These are phyloP conservation scores for Cataglyphis cursor DNA, from an alignment of 2,888 invertebrate species.

Conservation along the genomic window DNA sequence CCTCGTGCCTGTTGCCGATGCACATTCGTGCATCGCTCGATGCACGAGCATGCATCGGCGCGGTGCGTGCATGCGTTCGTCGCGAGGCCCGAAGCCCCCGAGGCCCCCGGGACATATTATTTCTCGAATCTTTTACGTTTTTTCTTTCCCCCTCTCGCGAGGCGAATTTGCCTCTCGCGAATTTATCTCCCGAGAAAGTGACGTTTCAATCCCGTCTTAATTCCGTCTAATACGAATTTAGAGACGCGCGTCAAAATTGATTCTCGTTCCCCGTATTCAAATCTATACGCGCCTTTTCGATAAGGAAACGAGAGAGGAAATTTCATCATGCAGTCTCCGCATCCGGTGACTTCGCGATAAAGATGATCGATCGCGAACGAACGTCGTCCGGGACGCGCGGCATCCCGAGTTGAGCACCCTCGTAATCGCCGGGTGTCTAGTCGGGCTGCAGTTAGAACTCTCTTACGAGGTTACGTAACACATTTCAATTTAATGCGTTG, in stretches of 20 bases:
- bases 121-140: slow-evolving; percentile 12
- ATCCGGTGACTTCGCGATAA: slow-evolving; percentile 8
- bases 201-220: not conserved
- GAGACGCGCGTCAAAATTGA: not conserved
- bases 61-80: not conserved
- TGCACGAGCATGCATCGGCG: slow-evolving; percentile 54
- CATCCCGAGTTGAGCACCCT: slow-evolving; percentile 79
- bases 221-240: not conserved
- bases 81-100: slow-evolving; percentile 14
- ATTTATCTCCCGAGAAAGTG: not conserved
- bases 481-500: slow-evolving; percentile 84
- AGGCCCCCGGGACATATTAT: slow-evolving; percentile 22
- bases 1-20: slow-evolving; percentile 60
- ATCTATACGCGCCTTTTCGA: not conserved
- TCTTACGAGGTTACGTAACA: slow-evolving; percentile 83
- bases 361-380: slow-evolving; percentile 13
- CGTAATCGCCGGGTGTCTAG: slow-evolving; percentile 84
- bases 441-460: slow-evolving; percentile 81
- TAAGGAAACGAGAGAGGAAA: not conserved
- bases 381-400: not conserved
- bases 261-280: not conserved
- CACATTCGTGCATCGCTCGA: slow-evolving; percentile 50
- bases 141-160: too few relatives aligned
- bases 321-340: not conserved
- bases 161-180: not conserved